A percentile compares a stretch with the other conserved stretches of the same genome.
Conservation (phyloP, 2,888 invertebrate genomes). For the Cremastinae sp. region DNA sequence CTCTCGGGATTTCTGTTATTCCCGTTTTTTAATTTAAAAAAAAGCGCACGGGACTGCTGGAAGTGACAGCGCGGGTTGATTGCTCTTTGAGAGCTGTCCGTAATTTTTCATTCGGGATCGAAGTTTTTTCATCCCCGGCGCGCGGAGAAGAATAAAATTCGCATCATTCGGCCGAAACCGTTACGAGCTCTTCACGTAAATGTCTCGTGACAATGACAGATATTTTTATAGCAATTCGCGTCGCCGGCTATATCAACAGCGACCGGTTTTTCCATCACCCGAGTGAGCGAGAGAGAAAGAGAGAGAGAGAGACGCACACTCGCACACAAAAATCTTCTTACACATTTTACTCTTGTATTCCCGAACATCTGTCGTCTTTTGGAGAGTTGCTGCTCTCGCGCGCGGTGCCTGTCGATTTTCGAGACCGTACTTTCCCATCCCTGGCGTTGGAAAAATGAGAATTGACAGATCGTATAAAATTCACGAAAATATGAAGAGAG, state of each 20-base stretch:
- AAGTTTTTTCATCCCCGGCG: constrained; percentile 39
- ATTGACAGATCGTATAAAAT: constrained; percentile 31
- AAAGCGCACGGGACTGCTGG: background rate
- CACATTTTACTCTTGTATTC: constrained; percentile 37
- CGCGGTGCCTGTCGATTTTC: constrained; percentile 36
- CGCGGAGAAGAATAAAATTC: constrained; percentile 33
- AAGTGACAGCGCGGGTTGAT: constrained; percentile 20
- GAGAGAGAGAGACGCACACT: constrained; percentile 1
- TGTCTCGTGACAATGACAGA: constrained; percentile 74
- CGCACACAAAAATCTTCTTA: constrained; percentile 3
- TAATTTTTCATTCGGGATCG: constrained; percentile 38
- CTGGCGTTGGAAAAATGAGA: constrained; percentile 21
- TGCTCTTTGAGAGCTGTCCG: constrained; percentile 30
- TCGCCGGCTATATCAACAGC: constrained; percentile 80
- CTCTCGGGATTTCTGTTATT: background rate
- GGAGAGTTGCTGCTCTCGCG: constrained; percentile 49
- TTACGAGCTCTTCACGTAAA: constrained; percentile 35
- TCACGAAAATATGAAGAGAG: constrained; percentile 10
- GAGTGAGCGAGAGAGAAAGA: constrained; percentile 59
- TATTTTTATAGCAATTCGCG: constrained; percentile 81
- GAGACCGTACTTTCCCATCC: constrained; percentile 38
- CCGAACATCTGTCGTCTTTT: constrained; percentile 78
- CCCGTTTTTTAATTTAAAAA: background rate
- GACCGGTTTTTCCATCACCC: constrained; percentile 78
- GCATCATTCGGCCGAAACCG: constrained; percentile 41